Evolutionary conservation across 1,140 invertebrate species (phyloP), one percentile per base, ranked within the genome.

Genomic region (Pseudobourletiella spinata): DNA sequence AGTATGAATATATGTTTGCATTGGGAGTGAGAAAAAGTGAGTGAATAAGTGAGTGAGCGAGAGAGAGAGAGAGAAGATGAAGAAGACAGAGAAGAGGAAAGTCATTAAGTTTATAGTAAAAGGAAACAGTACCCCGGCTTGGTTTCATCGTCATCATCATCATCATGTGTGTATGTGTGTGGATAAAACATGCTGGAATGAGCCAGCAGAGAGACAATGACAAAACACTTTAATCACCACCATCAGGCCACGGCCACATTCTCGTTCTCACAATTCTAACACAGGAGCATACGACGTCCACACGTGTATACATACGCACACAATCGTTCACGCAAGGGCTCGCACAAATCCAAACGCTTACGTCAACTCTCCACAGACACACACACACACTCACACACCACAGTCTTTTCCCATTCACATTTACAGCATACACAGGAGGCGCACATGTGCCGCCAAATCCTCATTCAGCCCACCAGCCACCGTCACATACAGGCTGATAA

Each of bases 221-320:
- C 61, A 63, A 63, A 63, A 63, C 56, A 63, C 61, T 63, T 63
- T 63, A 63, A 63, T 63, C 61, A 52, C 55, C 56, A 26, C 44
- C 55, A 63, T 58, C 56, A 63, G 57, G 28, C 52, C 35, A 48
- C 16, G n/a, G n/a, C n/a, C n/a, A n/a, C n/a, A 29, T 24, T 11
- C 16, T 16, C 16, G 42, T 29, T 57, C 16, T 57, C 22, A 48
- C 48, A 51, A 24, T 24, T 51, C n/a, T n/a, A n/a, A n/a, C n/a
- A n/a, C n/a, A n/a, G n/a, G n/a, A n/a, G n/a, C n/a, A n/a, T n/a
- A n/a, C n/a, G n/a, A n/a, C n/a, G n/a, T n/a, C n/a, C n/a, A n/a
- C n/a, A n/a, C n/a, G n/a, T n/a, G n/a, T n/a, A n/a, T n/a, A n/a
- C 4, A 24, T 51, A 24, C 48, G 6, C 28, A 39, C 32, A 39